Conservation (phyloP, 2,888 invertebrate species). For the Tinea trinotella region DNA sequence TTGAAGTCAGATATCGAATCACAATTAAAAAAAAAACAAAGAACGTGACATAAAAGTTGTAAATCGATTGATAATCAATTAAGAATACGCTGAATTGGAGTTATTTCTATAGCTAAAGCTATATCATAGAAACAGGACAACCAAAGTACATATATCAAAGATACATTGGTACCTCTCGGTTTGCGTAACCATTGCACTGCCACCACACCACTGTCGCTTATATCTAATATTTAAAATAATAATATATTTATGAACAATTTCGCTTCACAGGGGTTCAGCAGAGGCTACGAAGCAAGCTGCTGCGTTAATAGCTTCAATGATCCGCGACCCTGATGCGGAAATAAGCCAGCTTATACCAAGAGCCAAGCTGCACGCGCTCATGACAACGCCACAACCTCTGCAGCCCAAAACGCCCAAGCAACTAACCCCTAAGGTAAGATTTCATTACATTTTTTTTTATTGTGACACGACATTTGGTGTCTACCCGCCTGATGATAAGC, state of each 20-base stretch:
- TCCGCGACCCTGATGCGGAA: slow-evolving; percentile 96
- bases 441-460: too few species aligned
- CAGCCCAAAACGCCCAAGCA: slow-evolving; percentile 62
- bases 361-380: slow-evolving; percentile 64
- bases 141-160: too few species aligned
- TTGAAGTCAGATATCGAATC: too few species aligned
- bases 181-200: too few species aligned
- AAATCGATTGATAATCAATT: background rate
- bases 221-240: slow-evolving; percentile 17
- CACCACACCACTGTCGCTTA: too few species aligned
- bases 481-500: too few species aligned
- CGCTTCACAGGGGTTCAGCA: slow-evolving; percentile 79
- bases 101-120: too few species aligned
- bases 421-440: slow-evolving; percentile 48
- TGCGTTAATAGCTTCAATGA: slow-evolving; percentile 89
- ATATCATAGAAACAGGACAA: too few species aligned
- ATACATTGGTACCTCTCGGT: too few species aligned
- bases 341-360: slow-evolving; percentile 86
- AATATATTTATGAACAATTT: too few species aligned
- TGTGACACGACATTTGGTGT: too few species aligned
- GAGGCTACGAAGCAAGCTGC: slow-evolving; percentile 96
- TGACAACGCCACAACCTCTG: slow-evolving; percentile 74
- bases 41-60: background rate
- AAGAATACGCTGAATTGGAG: slow-evolving; percentile 14
- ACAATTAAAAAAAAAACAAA: background rate